These are phyloP conservation scores for Eumerus sabulonum DNA, from an alignment of 2,888 invertebrate species.

Conservation along the genomic window DNA sequence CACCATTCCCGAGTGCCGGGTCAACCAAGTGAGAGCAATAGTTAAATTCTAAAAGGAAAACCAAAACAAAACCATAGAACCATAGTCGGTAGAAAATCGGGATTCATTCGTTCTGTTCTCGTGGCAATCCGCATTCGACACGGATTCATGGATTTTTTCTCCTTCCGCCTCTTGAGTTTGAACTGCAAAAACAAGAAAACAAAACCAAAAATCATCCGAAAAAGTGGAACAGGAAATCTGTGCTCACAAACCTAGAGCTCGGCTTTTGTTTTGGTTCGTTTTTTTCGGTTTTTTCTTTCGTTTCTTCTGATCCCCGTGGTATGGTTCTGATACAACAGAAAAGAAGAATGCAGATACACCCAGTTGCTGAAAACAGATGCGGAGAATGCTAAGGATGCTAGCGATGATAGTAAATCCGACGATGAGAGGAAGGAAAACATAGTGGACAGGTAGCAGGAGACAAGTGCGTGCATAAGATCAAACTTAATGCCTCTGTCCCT, in stretches of 20 bases:
- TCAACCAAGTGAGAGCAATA: constrained; percentile 29
- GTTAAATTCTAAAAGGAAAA: too few species aligned
- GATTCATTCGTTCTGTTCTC: constrained; percentile 17
- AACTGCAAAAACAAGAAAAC: not conserved
- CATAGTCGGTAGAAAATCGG: not conserved
- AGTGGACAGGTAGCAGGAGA: constrained; percentile 18
- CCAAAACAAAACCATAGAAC: not conserved
- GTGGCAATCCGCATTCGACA: constrained; percentile 6
- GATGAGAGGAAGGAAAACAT: too few species aligned
- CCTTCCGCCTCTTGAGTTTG: not conserved
- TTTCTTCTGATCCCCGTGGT: constrained; percentile 10
- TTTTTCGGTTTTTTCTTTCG: constrained; percentile 47
- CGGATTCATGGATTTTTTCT: not conserved
- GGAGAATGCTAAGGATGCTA: too few species aligned
- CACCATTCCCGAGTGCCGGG: constrained; percentile 31
- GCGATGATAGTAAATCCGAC: too few species aligned
- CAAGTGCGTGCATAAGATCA: constrained; percentile 33
- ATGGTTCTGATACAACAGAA: too few species aligned
- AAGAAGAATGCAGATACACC: too few species aligned
- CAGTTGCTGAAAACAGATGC: not conserved
- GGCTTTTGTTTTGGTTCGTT: constrained; percentile 53
- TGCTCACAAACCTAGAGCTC: too few species aligned
- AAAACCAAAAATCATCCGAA: constrained; percentile 11
- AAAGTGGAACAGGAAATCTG: constrained; percentile 22
- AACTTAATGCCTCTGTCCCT: not conserved